These are phyloP conservation scores for Rhombomys opimus DNA, from an alignment of 2,113 vertebrate genomes.

Conservation along the genomic window DNA sequence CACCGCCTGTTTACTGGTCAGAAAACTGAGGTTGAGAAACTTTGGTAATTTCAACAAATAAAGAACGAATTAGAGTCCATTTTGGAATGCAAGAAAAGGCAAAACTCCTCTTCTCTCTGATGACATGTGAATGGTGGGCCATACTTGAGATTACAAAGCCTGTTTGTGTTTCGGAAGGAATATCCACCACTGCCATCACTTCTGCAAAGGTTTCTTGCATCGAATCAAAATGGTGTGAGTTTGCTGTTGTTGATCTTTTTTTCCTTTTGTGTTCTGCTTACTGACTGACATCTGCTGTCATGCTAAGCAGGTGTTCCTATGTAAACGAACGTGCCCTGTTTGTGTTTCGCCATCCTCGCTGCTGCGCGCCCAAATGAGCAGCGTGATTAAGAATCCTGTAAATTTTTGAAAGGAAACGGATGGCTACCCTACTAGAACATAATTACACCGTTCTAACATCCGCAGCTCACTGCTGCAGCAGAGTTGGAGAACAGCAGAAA, in stretches of 20 bases:
- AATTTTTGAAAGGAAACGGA: constrained; percentile 99
- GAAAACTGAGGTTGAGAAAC: constrained; percentile 54
- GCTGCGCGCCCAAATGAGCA: constrained; percentile 98
- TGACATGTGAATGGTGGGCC: background rate
- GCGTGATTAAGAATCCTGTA: constrained; percentile 99
- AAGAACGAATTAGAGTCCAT: constrained; percentile 49
- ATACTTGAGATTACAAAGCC: constrained; percentile 47
- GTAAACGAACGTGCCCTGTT: constrained; percentile 99
- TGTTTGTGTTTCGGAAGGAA: constrained; percentile 58
- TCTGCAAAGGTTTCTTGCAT: constrained; percentile 69
- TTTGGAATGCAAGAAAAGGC: background rate
- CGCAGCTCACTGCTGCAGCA: constrained; percentile 92
- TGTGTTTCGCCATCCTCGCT: constrained; percentile 96
- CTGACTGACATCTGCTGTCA: constrained; percentile 99
- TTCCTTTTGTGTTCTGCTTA: constrained; percentile 93
- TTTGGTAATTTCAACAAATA: constrained; percentile 34
- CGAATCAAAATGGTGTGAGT: constrained; percentile 84
- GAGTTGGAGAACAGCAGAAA: constrained; percentile 96
- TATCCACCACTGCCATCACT: constrained; percentile 70
- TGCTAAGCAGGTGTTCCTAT: constrained; percentile 99
- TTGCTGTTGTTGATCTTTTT: constrained; percentile 89
- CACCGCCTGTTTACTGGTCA: background rate
- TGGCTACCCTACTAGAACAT: constrained; percentile 99
- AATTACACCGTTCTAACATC: constrained; percentile 99
- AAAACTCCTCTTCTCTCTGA: constrained; percentile 1